Evolutionary conservation across 2,113 vertebrate genomes (phyloP).

Genomic region (Xiphias gladius): DNA sequence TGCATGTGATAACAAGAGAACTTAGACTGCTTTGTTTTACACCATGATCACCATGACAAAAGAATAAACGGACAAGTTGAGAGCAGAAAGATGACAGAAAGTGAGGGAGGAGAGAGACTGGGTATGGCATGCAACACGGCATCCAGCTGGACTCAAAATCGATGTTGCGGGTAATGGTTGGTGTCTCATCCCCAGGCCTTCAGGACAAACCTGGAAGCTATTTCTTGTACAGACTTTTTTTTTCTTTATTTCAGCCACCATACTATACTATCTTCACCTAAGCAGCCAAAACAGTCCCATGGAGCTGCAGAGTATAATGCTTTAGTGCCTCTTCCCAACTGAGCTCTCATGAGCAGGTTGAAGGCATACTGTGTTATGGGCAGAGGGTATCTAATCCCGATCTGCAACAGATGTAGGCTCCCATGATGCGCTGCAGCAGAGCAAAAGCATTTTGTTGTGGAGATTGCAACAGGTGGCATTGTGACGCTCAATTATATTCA

Average conservation of each 20-base stretch:
- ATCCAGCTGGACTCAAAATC: background rate
- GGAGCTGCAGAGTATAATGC: background rate
- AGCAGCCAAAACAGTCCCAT: background rate
- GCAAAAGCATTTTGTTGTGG: background rate
- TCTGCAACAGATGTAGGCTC: conserved; percentile 5
- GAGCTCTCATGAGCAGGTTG: conserved; percentile 24
- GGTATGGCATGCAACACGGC: too few relatives aligned
- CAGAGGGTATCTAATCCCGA: conserved; percentile 21
- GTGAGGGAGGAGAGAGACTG: background rate
- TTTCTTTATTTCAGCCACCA: too few relatives aligned
- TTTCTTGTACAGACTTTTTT: too few relatives aligned
- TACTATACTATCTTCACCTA: background rate
- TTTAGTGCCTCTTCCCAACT: conserved; percentile 17
- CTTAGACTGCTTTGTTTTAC: background rate
- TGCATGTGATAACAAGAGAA: background rate
- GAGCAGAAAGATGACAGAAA: background rate
- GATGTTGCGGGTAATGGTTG: background rate
- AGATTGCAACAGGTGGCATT: conserved; percentile 1
- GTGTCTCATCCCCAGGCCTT: background rate
- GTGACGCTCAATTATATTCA: background rate
- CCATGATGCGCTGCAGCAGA: conserved; percentile 3
- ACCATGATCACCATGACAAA: background rate
- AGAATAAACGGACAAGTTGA: background rate
- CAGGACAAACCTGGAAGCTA: background rate
- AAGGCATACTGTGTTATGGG: conserved; percentile 11